A percentile compares a stretch with the other conserved stretches of the same genome.
phyloP scores from a whole-genome alignment of 2,797 vertebrate species.

The Oceanodroma leucorhoa region DNA sequence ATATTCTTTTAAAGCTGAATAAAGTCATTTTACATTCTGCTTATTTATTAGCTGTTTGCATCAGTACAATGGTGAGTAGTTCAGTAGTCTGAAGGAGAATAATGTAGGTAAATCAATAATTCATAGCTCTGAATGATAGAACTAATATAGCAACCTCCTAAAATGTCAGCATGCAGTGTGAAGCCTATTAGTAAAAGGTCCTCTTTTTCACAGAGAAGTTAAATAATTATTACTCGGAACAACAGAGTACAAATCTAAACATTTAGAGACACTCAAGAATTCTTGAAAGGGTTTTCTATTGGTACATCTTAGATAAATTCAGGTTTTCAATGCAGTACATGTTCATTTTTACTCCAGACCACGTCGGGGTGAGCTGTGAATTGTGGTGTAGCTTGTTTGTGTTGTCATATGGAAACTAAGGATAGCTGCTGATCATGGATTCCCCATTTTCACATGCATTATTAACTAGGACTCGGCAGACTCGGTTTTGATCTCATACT shows the following conservation, averaged over 20 bases:
- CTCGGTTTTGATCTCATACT: not conserved
- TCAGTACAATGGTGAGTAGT: not conserved
- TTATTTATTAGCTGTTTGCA: slow-evolving; percentile 35
- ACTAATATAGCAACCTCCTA: slow-evolving; percentile 9
- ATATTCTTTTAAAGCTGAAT: slow-evolving; percentile 11
- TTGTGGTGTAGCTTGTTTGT: not conserved
- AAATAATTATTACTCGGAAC: slow-evolving; percentile 54
- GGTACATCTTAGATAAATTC: not conserved
- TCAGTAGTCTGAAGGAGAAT: not conserved
- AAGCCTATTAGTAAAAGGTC: slow-evolving; percentile 5
- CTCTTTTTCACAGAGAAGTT: slow-evolving; percentile 24
- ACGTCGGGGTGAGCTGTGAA: not conserved
- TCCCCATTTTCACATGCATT: not conserved
- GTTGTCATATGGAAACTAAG: not conserved
- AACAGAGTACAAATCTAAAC: slow-evolving; percentile 40
- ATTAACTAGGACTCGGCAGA: not conserved
- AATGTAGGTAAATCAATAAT: slow-evolving; percentile 44
- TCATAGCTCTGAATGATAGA: slow-evolving; percentile 42
- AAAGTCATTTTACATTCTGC: slow-evolving; percentile 4
- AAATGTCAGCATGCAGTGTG: slow-evolving; percentile 29
- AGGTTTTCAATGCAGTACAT: slow-evolving; percentile 21
- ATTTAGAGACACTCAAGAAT: slow-evolving; percentile 40
- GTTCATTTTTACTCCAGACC: slow-evolving; percentile 21
- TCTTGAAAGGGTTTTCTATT: slow-evolving; percentile 27
- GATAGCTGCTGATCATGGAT: not conserved